Conservation (phyloP, 53 echinoderm and acorn worm genomes). For the Echinarachnius parma region DNA sequence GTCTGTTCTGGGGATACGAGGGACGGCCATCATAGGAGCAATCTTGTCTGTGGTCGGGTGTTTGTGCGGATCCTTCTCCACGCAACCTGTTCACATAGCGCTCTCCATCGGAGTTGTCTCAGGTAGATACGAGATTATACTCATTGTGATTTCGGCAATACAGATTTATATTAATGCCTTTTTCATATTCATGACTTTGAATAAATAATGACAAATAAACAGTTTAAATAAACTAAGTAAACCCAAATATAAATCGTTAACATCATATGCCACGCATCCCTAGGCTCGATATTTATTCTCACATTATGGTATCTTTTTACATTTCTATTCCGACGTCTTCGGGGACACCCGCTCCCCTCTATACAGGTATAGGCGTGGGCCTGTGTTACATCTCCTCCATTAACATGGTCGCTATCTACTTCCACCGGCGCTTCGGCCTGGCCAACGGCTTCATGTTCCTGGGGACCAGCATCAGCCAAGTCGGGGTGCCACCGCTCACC, state of each 20-base stretch:
- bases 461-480: conserved; percentile 26
- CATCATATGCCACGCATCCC: no score
- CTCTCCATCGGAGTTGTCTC: neutral
- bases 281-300: no score
- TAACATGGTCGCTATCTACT: conserved; percentile 32
- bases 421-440: conserved; percentile 29
- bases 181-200: no score
- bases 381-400: conserved; percentile 21
- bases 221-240: no score
- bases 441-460: conserved; percentile 34
- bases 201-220: no score
- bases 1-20: no score
- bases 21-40: conserved; percentile 11
- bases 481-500: conserved; percentile 28
- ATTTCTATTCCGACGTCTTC: no score
- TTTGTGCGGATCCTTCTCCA: conserved; percentile 10
- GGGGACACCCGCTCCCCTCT: neutral
- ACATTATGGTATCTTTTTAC: no score
- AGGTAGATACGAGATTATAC: neutral
- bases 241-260: no score
- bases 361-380: conserved; percentile 32
- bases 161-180: no score
- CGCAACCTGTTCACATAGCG: neutral
- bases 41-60: conserved; percentile 2
- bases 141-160: no score